These are phyloP conservation scores for Bubo bubo DNA, from an alignment of 2,113 vertebrate species.

Conservation along the genomic window DNA sequence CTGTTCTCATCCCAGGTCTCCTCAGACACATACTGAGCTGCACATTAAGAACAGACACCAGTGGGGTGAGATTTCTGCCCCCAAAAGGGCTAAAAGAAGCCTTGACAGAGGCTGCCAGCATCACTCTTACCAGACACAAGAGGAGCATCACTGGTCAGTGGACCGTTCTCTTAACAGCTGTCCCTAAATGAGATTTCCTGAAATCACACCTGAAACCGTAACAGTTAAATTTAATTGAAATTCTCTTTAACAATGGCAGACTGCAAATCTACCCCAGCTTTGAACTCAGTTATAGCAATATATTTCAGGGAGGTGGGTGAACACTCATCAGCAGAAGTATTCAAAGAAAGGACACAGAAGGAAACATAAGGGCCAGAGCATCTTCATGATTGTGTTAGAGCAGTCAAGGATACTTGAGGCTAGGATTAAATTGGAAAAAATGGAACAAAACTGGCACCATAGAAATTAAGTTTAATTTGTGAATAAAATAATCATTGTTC, in stretches of 20 bases:
- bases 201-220: neutral
- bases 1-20: neutral
- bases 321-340: neutral
- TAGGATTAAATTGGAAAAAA: neutral
- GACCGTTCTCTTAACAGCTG: neutral
- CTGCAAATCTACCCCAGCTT: neutral
- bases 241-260: neutral
- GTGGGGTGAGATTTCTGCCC: neutral
- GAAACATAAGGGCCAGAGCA: neutral
- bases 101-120: neutral
- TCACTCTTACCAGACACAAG: neutral
- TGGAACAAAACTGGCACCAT: neutral
- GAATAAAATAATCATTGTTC: neutral
- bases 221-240: neutral
- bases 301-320: neutral
- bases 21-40: neutral
- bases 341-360: neutral
- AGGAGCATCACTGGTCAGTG: neutral
- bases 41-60: neutral
- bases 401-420: neutral
- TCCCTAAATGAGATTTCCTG: neutral
- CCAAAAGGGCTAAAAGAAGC: neutral
- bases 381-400: neutral
- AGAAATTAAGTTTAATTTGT: neutral
- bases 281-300: neutral